Conservation (phyloP, 1,140 invertebrate genomes). For the Ostrea denselamellosa region DNA sequence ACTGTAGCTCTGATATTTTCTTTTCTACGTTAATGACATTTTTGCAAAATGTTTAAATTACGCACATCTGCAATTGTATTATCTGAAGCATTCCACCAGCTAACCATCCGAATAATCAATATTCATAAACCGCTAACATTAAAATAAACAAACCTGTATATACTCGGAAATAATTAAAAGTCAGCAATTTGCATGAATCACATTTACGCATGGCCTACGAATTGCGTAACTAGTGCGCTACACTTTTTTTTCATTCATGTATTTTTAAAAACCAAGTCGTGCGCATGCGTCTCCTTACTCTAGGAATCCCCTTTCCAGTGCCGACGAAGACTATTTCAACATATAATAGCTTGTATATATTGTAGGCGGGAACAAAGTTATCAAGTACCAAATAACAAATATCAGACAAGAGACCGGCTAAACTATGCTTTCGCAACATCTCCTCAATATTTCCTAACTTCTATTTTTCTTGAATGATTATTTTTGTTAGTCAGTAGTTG, state of each 20-base stretch:
- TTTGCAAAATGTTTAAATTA: background rate
- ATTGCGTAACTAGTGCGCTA: conserved; percentile 5
- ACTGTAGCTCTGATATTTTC: too few species aligned
- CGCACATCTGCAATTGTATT: too few species aligned
- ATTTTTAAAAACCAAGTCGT: background rate
- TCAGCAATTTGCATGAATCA: conserved; percentile 39
- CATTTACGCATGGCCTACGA: background rate
- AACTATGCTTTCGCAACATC: conserved; percentile 27
- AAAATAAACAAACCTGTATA: background rate
- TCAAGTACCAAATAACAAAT: conserved; percentile 30
- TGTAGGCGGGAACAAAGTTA: conserved; percentile 32
- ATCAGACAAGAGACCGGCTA: background rate
- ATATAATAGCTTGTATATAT: conserved; percentile 32
- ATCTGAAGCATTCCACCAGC: background rate
- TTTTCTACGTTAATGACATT: too few species aligned
- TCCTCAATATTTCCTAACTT: conserved; percentile 18
- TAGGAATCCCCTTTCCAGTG: conserved; percentile 18
- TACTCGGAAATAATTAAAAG: conserved; percentile 20
- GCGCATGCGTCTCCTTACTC: conserved; percentile 24
- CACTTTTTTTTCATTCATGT: conserved; percentile 24
- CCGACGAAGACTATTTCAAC: conserved; percentile 18
- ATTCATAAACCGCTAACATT: background rate
- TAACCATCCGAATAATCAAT: background rate
- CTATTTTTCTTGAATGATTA: conserved; percentile 17
- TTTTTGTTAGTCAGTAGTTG: background rate